Conservation (phyloP, 1,140 invertebrate species). For the Neodiprion pinetum region DNA sequence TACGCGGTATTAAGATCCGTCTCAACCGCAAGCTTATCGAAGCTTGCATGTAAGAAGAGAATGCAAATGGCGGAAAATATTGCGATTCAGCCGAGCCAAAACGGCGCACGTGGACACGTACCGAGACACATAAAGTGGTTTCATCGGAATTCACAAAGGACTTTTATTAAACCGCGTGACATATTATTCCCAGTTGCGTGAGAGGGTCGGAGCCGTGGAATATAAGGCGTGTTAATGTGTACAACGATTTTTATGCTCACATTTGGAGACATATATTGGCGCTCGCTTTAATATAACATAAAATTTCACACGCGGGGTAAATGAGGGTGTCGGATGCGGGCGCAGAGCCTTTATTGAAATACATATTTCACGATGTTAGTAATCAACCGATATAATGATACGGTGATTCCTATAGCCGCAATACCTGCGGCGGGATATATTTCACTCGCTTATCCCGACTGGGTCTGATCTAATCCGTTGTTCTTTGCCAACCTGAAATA, state of each 20-base stretch:
- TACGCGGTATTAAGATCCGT: too few species aligned
- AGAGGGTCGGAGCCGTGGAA: background rate
- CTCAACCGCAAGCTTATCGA: too few species aligned
- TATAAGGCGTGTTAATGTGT: conserved; percentile 39
- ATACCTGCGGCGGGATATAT: too few species aligned
- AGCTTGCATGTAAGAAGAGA: too few species aligned
- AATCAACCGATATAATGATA: conserved; percentile 23
- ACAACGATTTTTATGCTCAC: conserved; percentile 45
- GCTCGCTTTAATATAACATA: conserved; percentile 45
- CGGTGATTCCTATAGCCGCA: too few species aligned
- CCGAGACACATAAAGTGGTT: background rate
- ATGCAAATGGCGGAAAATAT: too few species aligned
- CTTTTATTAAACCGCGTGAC: conserved; percentile 5
- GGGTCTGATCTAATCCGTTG: too few species aligned
- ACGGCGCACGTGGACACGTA: background rate
- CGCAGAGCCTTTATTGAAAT: conserved; percentile 45
- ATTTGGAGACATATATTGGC: conserved; percentile 40
- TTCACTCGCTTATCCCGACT: too few species aligned
- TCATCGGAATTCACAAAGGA: background rate
- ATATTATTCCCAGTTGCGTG: background rate
- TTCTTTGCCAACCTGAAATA: too few species aligned
- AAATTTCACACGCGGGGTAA: conserved; percentile 36
- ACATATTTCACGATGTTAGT: conserved; percentile 45
- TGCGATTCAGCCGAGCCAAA: too few species aligned
- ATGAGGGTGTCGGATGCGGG: conserved; percentile 32